Evolutionary conservation across 2,113 vertebrate genomes (phyloP), one percentile per base, ranked within the genome.

Genomic region (Rhinopithecus roxellana): DNA sequence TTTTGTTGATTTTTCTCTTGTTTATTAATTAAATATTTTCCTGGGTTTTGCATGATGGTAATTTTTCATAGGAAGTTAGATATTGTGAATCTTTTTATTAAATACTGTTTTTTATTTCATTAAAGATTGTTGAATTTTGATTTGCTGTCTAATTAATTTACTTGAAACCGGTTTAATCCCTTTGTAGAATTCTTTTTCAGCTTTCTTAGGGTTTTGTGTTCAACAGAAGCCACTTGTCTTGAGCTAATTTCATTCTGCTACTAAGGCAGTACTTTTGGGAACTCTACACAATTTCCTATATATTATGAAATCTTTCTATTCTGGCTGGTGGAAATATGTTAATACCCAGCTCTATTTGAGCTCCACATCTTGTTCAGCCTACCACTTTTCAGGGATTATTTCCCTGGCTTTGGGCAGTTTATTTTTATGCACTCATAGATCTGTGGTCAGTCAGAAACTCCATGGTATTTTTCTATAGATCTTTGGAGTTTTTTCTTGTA

Each of bases 121-220:
- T 83, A 40, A 80, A 84, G 35, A n/a, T 9, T 88, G 11, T 91
- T 94, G 14, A 9, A 32, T 93, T 96, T 97, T 80, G 48, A 90
- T 90, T 27, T 93, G 16, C 35, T 35, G 6, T 88, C 4, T 38
- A 35, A 35, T 40, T 72, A 90, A n/a, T 6, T 72, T 69, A 74
- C 8, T 93, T 61, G 40, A 80, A 89, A 75, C 30, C 6, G 85
- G 45, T 57, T 79, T 80, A 48, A 75, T 50, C 20, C 22, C 75
- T 80, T 20, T 59, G 59, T 89, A 25, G 32, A 6, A 80, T 69
- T 87, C 18, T 72, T 70, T 70, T 32, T 40, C 35, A 94, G 40
- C 2, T 82, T 74, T 48, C 32, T 61, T 75, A 74, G 20, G 23
- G 35, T 30, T n/a, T 82, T 67, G 48, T 35, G 55, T 18, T 69